Percentiles rank a stretch among this genome's conserved stretches.
Conservation (phyloP, 2,797 vertebrate species). For the Gobionotothen gibberifrons region DNA sequence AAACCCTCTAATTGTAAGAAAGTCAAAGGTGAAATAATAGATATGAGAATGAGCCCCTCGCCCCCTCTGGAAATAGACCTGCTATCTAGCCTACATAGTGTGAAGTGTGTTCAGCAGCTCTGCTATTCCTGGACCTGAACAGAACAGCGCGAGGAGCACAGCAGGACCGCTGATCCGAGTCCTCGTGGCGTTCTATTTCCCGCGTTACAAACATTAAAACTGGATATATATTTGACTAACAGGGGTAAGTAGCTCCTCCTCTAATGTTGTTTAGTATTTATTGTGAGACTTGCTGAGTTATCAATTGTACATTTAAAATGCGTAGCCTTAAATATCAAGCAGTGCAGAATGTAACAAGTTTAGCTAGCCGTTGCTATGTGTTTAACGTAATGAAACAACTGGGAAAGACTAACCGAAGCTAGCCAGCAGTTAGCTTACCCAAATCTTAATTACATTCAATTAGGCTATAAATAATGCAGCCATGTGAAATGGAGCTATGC, state of each 20-base stretch:
- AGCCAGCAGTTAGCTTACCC: neutral
- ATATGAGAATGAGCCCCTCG: neutral
- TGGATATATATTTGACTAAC: constrained; percentile 19
- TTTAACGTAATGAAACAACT: neutral
- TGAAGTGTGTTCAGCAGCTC: constrained; percentile 24
- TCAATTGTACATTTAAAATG: neutral
- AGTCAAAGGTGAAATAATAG: neutral
- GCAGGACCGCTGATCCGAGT: neutral
- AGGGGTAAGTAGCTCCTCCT: constrained; percentile 55
- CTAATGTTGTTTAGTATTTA: neutral
- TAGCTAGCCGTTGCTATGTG: neutral
- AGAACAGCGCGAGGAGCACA: constrained; percentile 6
- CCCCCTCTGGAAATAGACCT: constrained; percentile 25
- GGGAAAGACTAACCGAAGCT: neutral
- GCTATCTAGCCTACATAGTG: neutral
- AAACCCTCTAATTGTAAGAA: neutral
- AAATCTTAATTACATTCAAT: neutral
- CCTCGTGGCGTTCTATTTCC: neutral
- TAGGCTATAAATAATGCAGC: neutral
- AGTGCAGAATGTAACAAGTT: neutral
- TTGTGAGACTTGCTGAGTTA: neutral
- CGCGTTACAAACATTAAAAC: constrained; percentile 16
- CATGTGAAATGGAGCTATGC: neutral
- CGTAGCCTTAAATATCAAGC: neutral
- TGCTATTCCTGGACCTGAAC: constrained; percentile 55